Base-by-base conservation (phyloP, 2,888 invertebrate genomes). In the Azorinus chamasolen region DNA sequence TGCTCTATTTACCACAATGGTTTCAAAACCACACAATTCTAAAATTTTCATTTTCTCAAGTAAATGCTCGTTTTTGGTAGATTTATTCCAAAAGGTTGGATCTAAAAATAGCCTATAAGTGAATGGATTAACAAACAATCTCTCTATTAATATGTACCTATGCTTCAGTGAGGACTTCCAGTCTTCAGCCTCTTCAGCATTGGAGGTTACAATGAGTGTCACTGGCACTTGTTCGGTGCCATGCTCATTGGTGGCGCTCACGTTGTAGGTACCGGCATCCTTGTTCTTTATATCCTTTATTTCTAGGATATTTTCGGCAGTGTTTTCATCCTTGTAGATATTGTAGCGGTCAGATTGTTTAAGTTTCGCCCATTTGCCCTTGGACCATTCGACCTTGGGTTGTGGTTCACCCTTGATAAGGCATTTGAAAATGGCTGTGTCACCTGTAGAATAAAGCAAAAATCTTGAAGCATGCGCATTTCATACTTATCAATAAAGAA, bases 181-280 rank as follows among this genome's bases (percentile, higher is more conserved):
- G 85, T 93, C 93, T 41, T 88, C 88, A 1, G 88, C 92, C 57
- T 93, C 93, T 61, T 91, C 92, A 32, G 88, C 86, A 54, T 91
- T 91, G 69, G 91, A 88, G 1, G 93, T 93, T 12, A 92, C 92
- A 79, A 93, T 93, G 37, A 93, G 88, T 0, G 93, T 93, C 10
- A 88, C 92, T 2, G 93, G 89, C 20, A 89, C 90, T n/a, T 88
- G 84, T 41, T 89, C 89, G 5, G 87, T 68, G 24, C 92, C 92
- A 62, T 91, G 91, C 71, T 92, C 92, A 76, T 93, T 93, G 55
- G 84, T 88, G 14, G 91, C 88, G 1, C 90, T 91, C 32, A 92
- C 91, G 1, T 89, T 91, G 84, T 93, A 93, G 0, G 92, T 93
- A 5, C 93, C 93, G 5, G 93, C 91, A 83, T 93, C 92, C 71